Percentiles rank a stretch among this genome's conserved stretches.
These are phyloP conservation scores for Platalea minor DNA, from an alignment of 2,797 vertebrate genomes.

Conservation along the genomic window DNA sequence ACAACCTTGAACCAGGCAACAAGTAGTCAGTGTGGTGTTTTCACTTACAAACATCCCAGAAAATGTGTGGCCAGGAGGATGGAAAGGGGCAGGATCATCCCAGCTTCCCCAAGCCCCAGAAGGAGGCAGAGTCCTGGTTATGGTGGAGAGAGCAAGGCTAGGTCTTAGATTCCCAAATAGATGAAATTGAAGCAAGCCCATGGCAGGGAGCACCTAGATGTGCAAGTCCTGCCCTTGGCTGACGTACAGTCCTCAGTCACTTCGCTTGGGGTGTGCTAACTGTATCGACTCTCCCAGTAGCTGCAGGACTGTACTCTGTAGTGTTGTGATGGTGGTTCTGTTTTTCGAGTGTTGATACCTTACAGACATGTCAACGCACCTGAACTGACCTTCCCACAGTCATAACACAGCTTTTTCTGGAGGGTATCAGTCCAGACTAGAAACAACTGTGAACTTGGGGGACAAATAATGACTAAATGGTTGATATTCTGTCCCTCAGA, in stretches of 20 bases:
- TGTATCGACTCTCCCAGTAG: background rate
- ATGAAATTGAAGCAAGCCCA: background rate
- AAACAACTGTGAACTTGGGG: background rate
- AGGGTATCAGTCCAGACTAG: background rate
- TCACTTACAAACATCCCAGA: background rate
- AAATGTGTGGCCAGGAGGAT: background rate
- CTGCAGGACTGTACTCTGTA: rapidly evolving
- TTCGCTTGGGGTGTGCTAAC: background rate
- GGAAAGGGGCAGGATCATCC: background rate
- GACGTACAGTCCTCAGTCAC: background rate
- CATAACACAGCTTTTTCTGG: background rate
- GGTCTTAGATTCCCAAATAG: background rate
- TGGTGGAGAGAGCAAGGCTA: background rate
- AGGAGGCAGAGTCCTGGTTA: background rate
- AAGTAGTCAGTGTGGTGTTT: background rate
- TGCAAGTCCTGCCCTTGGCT: background rate
- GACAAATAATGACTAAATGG: background rate
- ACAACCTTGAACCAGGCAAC: background rate
- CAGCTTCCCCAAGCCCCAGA: background rate
- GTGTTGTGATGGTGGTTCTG: background rate
- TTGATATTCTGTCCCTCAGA: background rate
- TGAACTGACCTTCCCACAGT: background rate
- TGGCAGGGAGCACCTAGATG: rapidly evolving
- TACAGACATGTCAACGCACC: background rate
- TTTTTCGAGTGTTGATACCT: background rate